Percentiles rank a stretch among this genome's conserved stretches.
Evolutionary conservation across 1,140 invertebrate genomes (phyloP).

Genomic region (Drosophila sproati): DNA sequence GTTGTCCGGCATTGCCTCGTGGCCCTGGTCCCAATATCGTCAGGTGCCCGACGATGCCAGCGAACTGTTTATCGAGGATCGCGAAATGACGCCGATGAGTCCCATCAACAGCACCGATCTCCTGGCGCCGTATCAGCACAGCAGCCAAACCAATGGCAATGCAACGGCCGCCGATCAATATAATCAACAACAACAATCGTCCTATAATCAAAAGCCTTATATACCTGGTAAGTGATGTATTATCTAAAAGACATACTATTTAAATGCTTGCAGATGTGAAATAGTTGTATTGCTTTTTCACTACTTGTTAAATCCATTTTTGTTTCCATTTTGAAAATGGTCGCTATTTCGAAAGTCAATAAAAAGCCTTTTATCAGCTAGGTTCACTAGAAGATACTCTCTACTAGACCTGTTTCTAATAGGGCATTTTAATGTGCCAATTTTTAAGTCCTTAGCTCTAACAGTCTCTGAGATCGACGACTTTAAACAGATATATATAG

Average conservation of each 20-base stretch:
- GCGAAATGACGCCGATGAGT: conserved; percentile 84
- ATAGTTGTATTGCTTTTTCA: too few species aligned
- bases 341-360: too few species aligned
- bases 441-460: too few species aligned
- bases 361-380: too few species aligned
- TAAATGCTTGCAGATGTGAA: too few species aligned
- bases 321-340: too few species aligned
- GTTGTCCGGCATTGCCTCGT: conserved; percentile 84
- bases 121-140: conserved; percentile 67
- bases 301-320: too few species aligned
- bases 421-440: too few species aligned
- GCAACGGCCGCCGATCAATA: conserved; percentile 74
- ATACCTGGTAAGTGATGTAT: conserved; percentile 75
- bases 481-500: too few species aligned
- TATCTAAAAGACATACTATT: not conserved
- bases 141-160: conserved; percentile 77
- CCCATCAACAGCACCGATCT: conserved; percentile 82
- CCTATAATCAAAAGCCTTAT: conserved; percentile 85
- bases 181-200: conserved; percentile 84
- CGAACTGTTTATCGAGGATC: conserved; percentile 85
- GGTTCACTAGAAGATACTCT: too few species aligned
- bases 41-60: conserved; percentile 85
- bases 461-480: too few species aligned
- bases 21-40: conserved; percentile 85
- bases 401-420: too few species aligned